Base-by-base conservation (phyloP, 1,140 invertebrate genomes). In the Drosophila seguyi region DNA sequence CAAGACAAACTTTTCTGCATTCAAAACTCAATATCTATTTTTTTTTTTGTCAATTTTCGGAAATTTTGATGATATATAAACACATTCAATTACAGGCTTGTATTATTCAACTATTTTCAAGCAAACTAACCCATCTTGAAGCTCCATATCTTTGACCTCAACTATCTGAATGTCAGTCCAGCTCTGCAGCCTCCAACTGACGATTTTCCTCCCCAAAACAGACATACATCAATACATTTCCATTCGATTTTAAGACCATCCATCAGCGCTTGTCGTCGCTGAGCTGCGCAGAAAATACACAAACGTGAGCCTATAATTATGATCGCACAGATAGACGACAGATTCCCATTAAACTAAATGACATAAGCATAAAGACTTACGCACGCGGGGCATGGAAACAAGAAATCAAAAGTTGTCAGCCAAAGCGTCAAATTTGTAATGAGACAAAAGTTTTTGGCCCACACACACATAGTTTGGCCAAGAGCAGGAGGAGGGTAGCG, bases 351-450 rank as follows among this genome's bases (percentile, higher is more conserved):
- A 88, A 88, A 68, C 81, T 75, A 88, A 85, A 88, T 88, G 85
- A 88, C 85, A 88, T 90, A 88, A 81, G 85, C 85, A 88, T 63
- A 90, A 88, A 90, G 85, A 88, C 67, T 75, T 81, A 81, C 67
- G 75, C 72, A 63, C 47, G 39, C 47, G 45, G 50, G 61, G 47
- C 59, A 71, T 67, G 56, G 52, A 71, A 75, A 58, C 72, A 71
- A 81, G 66, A 85, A 85, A 85, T 85, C 78, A 60, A 81, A 75
- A 42, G 79, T 78, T 87, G 83, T 87, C 83, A 83, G 75, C 47
- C 84, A 84, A 77, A 90, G 84, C 88, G 81, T 88, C 84, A 90
- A 88, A 90, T 84, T 88, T 79, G 84, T 88, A 90, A 88, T 85
- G 78, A 88, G 85, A 57, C 79, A 87, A 74, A 72, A 63, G 38